A percentile compares a stretch with the other conserved stretches of the same genome.
These are phyloP conservation scores for Patiria pectinifera DNA, from an alignment of 53 echinoderm and acorn worm genomes.

Conservation along the genomic window DNA sequence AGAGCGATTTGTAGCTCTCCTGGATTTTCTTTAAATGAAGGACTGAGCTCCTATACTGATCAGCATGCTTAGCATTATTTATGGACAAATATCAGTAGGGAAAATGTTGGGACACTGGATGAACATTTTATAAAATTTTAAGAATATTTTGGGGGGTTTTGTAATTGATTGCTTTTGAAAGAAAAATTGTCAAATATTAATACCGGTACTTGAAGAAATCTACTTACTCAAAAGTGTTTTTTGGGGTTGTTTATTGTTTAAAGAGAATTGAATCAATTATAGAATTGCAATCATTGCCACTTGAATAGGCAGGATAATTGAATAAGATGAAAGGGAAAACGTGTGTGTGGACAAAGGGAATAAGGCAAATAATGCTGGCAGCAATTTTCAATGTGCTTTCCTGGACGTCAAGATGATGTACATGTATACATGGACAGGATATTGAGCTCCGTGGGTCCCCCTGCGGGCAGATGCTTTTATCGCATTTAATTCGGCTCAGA, in stretches of 20 bases:
- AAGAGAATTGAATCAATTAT: slow-evolving; percentile 11
- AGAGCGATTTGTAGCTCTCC: no score
- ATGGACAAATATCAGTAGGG: no score
- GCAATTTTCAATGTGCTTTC: slow-evolving; percentile 5
- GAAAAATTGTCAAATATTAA: neutral
- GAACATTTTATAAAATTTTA: no score
- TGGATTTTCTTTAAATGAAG: no score
- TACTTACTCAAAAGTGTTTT: neutral
- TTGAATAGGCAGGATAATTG: slow-evolving; percentile 4
- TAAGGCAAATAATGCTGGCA: neutral
- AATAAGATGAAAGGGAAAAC: neutral
- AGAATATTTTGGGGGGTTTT: no score
- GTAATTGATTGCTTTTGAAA: neutral
- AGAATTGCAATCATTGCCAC: neutral
- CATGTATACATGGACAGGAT: neutral
- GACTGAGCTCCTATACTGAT: no score
- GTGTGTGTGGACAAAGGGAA: neutral
- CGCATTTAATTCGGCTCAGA: slow-evolving; percentile 32
- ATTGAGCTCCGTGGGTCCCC: slow-evolving; percentile 18
- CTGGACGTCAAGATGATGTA: neutral
- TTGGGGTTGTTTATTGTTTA: neutral
- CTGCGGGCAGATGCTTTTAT: slow-evolving; percentile 22
- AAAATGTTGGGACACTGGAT: no score
- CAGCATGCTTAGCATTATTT: no score
- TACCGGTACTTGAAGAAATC: neutral